Evolutionary conservation across 2,113 vertebrate genomes (phyloP), one percentile per base, ranked within the genome.

Genomic region (Chroicocephalus ridibundus): DNA sequence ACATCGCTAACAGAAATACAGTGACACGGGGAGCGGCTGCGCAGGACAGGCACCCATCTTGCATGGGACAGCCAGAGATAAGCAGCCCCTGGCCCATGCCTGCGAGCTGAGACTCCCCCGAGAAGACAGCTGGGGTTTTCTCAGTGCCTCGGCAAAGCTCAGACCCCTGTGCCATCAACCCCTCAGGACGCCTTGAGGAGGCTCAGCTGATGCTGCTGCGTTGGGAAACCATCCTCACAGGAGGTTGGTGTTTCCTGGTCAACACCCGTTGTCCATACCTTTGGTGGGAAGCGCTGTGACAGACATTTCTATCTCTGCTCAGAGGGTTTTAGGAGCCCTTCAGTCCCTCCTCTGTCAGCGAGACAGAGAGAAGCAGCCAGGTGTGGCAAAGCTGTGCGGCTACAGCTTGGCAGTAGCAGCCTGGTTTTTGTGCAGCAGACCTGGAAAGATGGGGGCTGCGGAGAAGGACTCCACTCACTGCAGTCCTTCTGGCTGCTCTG

Each of bases 11-110:
- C 18, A 78, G 20, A 82, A 82, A 29, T 8, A n/a, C 4, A 71
- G 22, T 1, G 15, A n/a, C 44, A 47, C 1, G 0, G 18, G 27
- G 31, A 78, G 11, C 0, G 5, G 29, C 7, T 81, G 58, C 15
- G 44, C 19, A 61, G 52, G 25, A 14, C 27, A n/a, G 54, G 64
- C 49, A 65, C 11, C 31, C 49, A 32, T 8, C 11, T 25, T 18
- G 15, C 10, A 6, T 11, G 14, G 34, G 40, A 82, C 8, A 58
- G 18, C 9, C 80, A 69, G 40, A 64, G 19, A 69, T 5, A 44
- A 83, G 54, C 62, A 79, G 54, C 6, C 22, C 15, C 47, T 7
- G 49, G 38, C 7, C 15, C 10, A 7, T 20, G 7, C 29, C 4
- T 1, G 17, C 20, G 2, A 38, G 22, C 25, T 15, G 42, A 75